These are phyloP conservation scores for Apodemus speciosus DNA, from an alignment of 2,113 vertebrate species.

Conservation along the genomic window DNA sequence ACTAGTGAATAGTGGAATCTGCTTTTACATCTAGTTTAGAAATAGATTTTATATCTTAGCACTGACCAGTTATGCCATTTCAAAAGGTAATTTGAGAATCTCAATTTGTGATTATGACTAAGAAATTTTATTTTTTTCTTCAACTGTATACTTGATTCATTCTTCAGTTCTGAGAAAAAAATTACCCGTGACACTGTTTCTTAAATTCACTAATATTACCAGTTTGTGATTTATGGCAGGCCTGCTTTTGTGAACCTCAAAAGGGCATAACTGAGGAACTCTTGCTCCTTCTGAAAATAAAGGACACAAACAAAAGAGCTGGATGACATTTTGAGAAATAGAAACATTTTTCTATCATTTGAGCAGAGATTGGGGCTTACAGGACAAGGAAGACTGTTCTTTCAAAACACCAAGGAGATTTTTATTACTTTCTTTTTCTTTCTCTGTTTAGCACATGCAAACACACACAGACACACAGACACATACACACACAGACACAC, in stretches of 20 bases:
- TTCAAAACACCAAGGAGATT: slow-evolving; percentile 17
- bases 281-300: slow-evolving; percentile 77
- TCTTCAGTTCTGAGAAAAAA: slow-evolving; percentile 78
- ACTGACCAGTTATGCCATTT: slow-evolving; percentile 77
- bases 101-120: slow-evolving; percentile 72
- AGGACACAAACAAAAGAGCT: slow-evolving; percentile 53
- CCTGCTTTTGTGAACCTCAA: slow-evolving; percentile 71
- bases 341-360: slow-evolving; percentile 46
- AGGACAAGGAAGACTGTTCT: background rate
- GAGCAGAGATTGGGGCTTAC: background rate
- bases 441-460: background rate
- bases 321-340: slow-evolving; percentile 68
- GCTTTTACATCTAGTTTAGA: slow-evolving; percentile 74
- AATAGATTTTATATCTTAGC: slow-evolving; percentile 81
- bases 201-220: slow-evolving; percentile 71
- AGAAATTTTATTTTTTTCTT: slow-evolving; percentile 84
- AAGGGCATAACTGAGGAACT: slow-evolving; percentile 67
- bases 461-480: background rate
- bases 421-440: background rate
- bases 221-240: slow-evolving; percentile 81
- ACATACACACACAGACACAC: background rate
- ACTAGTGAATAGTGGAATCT: slow-evolving; percentile 65
- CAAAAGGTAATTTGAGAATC: slow-evolving; percentile 69
- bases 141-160: slow-evolving; percentile 81
- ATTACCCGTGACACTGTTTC: slow-evolving; percentile 41